Conservation (phyloP, 2,113 vertebrate species). For the Scopus umbretta region DNA sequence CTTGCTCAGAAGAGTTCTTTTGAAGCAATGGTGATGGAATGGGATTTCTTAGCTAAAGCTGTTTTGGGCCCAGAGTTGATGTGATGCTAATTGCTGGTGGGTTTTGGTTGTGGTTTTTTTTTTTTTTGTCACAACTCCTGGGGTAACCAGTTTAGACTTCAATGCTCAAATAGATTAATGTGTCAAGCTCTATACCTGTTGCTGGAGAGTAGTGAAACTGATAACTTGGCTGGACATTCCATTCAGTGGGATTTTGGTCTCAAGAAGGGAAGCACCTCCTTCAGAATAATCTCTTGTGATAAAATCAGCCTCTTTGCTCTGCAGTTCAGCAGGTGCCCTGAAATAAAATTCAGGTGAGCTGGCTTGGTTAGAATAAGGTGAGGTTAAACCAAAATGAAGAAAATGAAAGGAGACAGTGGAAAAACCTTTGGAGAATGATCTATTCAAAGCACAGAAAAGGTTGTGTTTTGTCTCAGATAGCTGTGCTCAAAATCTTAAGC, state of each 20-base stretch:
- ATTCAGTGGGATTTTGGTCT: background rate
- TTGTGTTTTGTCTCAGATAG: background rate
- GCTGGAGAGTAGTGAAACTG: background rate
- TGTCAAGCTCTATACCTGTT: background rate
- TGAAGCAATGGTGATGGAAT: background rate
- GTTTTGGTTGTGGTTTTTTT: background rate
- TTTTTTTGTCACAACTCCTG: background rate
- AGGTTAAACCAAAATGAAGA: background rate
- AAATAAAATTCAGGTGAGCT: background rate
- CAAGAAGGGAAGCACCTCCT: background rate
- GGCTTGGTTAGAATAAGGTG: background rate
- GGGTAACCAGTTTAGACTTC: background rate
- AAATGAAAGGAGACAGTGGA: background rate
- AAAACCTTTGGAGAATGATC: background rate
- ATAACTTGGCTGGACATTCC: background rate
- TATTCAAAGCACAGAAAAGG: background rate
- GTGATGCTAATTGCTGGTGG: background rate
- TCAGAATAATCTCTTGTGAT: background rate
- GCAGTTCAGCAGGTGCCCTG: background rate
- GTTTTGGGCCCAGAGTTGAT: background rate
- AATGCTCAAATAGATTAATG: background rate
- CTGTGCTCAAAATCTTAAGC: background rate
- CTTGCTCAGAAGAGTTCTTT: background rate
- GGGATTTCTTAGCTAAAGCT: background rate
- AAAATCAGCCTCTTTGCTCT: background rate